Evolutionary conservation across 2,797 vertebrate species (phyloP).

Genomic region (Urosaurus nigricauda): DNA sequence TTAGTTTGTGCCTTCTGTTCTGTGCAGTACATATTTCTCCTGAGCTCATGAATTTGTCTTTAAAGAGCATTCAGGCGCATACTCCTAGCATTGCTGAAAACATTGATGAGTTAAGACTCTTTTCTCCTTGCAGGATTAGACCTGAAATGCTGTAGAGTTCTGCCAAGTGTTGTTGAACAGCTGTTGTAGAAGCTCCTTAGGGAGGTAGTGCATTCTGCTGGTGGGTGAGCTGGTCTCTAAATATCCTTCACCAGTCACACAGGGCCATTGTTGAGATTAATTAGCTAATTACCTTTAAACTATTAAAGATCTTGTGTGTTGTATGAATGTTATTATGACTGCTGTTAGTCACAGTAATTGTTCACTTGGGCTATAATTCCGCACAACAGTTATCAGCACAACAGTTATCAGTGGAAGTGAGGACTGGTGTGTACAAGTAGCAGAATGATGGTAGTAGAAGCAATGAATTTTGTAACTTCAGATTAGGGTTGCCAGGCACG

Average conservation of each 20-base stretch:
- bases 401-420: background rate
- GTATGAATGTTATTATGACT: constrained; percentile 41
- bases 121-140: constrained; percentile 24
- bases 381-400: background rate
- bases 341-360: constrained; percentile 14
- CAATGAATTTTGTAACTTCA: background rate
- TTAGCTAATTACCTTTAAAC: constrained; percentile 40
- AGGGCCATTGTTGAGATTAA: constrained; percentile 39
- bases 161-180: constrained; percentile 35
- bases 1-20: background rate
- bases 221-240: constrained; percentile 33
- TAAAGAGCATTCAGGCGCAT: background rate
- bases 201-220: constrained; percentile 25
- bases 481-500: background rate
- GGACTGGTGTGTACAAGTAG: background rate
- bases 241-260: constrained; percentile 33
- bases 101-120: background rate
- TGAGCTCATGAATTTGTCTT: constrained; percentile 27
- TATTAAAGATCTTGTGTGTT: constrained; percentile 40
- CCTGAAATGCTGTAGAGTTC: constrained; percentile 12
- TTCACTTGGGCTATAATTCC: constrained; percentile 10
- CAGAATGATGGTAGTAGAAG: background rate
- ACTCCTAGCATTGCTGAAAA: constrained; percentile 13
- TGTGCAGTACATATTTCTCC: constrained; percentile 16
- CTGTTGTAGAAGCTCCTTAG: constrained; percentile 22